These are phyloP conservation scores for Epistrophe grossulariae DNA, from an alignment of 2,888 invertebrate species.

Conservation along the genomic window DNA sequence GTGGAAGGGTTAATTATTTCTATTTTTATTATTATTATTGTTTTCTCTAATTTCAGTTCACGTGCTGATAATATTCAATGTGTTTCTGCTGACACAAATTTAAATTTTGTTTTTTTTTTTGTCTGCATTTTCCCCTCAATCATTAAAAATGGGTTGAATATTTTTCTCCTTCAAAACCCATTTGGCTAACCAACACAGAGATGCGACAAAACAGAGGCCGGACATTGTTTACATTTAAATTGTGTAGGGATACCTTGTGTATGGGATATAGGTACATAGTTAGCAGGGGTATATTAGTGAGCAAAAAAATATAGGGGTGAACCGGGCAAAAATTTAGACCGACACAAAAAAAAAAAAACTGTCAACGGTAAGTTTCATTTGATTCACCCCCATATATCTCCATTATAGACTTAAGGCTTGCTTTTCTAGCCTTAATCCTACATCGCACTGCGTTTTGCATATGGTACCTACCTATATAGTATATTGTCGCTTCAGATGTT, in stretches of 20 bases:
- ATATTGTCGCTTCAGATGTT: constrained; percentile 13
- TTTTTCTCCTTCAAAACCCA: constrained; percentile 13
- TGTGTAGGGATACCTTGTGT: constrained; percentile 49
- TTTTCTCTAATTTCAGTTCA: constrained; percentile 6
- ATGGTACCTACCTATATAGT: too few species aligned
- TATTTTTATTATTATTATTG: not conserved
- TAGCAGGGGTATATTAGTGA: constrained; percentile 23
- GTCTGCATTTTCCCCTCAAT: constrained; percentile 23
- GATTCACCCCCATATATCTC: not conserved
- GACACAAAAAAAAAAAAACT: constrained; percentile 4
- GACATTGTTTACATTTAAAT: constrained; percentile 62
- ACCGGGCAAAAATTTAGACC: constrained; percentile 35
- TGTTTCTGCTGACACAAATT: constrained; percentile 56
- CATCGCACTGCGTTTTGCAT: constrained; percentile 50
- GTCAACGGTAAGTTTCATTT: constrained; percentile 3
- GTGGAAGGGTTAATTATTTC: not conserved
- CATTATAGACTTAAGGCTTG: not conserved
- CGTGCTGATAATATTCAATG: constrained; percentile 39
- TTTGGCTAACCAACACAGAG: constrained; percentile 16
- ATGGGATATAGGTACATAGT: not conserved
- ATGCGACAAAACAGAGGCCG: not conserved
- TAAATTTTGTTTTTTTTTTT: constrained; percentile 8
- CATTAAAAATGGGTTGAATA: constrained; percentile 44
- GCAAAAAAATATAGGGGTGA: constrained; percentile 20
- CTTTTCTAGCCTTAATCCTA: constrained; percentile 60